Conservation (phyloP, 2,888 invertebrate species). For the Heliconius ethilla region DNA sequence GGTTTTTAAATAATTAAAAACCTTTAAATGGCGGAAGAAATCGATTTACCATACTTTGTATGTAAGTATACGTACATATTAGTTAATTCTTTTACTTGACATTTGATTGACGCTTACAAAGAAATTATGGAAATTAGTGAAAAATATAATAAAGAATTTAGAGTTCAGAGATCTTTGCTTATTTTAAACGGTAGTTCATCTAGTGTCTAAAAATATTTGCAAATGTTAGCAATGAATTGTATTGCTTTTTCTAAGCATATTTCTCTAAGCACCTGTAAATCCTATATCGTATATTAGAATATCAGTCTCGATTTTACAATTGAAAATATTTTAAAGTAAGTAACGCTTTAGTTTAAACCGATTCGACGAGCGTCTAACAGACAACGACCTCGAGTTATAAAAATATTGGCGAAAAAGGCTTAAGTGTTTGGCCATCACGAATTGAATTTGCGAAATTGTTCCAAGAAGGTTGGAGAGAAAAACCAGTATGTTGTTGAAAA, state of each 20-base stretch:
- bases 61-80: not conserved
- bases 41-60: constrained; percentile 1
- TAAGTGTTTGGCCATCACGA: constrained; percentile 35
- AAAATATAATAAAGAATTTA: not conserved
- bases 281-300: not conserved
- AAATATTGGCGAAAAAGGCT: constrained; percentile 42
- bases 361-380: constrained; percentile 48
- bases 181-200: not conserved
- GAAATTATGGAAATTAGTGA: constrained; percentile 11
- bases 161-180: not conserved
- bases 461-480: constrained; percentile 13
- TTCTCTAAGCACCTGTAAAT: not conserved
- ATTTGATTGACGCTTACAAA: constrained; percentile 9
- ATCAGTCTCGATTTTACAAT: constrained; percentile 10
- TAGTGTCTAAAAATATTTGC: not conserved
- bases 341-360: constrained; percentile 42
- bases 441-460: constrained; percentile 32
- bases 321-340: constrained; percentile 25
- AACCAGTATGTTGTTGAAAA: not conserved
- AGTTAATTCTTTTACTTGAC: not conserved
- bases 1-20: constrained; percentile 12
- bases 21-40: constrained; percentile 12
- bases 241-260: not conserved
- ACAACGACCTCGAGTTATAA: constrained; percentile 48
- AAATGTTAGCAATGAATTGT: not conserved